phyloP scores from a whole-genome alignment of 2,888 invertebrate species.

The Acheta domesticus region DNA sequence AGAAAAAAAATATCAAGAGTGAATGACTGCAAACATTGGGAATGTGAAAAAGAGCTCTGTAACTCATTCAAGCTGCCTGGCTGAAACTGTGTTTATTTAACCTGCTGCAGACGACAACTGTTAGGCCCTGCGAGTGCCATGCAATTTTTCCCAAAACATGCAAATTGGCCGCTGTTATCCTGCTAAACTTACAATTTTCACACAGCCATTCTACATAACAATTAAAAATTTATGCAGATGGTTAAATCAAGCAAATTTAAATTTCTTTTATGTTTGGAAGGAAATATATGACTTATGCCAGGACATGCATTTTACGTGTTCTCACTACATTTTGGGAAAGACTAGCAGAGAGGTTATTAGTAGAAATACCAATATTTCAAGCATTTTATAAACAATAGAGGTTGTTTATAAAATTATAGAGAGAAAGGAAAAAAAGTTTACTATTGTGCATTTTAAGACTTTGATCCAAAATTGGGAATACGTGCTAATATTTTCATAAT shows the following conservation, averaged over 20 bases:
- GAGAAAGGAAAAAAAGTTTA: too few relatives aligned
- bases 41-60: not conserved
- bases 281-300: not conserved
- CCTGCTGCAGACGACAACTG: conserved; percentile 67
- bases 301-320: not conserved
- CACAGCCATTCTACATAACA: not conserved
- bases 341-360: too few relatives aligned
- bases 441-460: too few relatives aligned
- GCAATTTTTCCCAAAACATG: conserved; percentile 48
- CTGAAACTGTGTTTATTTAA: conserved; percentile 38
- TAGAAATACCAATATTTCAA: too few relatives aligned
- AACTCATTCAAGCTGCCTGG: not conserved
- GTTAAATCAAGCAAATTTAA: not conserved
- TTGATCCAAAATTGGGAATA: too few relatives aligned
- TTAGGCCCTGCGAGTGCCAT: conserved; percentile 44
- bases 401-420: too few relatives aligned
- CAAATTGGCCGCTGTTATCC: not conserved
- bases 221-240: not conserved
- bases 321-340: not conserved
- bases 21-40: not conserved
- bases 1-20: conserved; percentile 12
- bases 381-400: too few relatives aligned
- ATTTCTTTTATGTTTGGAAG: not conserved
- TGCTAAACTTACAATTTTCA: not conserved
- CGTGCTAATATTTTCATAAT: too few relatives aligned